These are phyloP conservation scores for Xiphorhynchus erythropygius DNA, from an alignment of 2,797 vertebrate species.

Conservation along the genomic window DNA sequence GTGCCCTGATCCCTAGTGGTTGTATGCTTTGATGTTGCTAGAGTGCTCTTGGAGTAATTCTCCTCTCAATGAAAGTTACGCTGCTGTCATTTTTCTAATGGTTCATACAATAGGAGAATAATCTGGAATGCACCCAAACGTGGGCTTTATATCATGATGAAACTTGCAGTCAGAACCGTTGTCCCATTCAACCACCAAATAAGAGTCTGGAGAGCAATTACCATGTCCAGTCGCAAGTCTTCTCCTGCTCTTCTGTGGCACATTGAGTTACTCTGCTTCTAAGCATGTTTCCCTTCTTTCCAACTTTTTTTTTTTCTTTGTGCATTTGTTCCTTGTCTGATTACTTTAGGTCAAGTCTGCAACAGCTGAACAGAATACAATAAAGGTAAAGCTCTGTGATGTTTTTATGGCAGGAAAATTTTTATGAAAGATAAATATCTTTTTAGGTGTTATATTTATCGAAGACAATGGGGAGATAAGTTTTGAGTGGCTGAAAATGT, in stretches of 20 bases:
- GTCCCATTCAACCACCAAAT: not conserved
- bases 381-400: not conserved
- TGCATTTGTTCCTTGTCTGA: not conserved
- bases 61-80: not conserved
- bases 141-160: not conserved
- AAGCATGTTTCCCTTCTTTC: not conserved
- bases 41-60: not conserved
- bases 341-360: not conserved
- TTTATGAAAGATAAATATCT: not conserved
- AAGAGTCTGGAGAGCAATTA: not conserved
- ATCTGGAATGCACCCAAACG: not conserved
- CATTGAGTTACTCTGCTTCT: not conserved
- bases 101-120: not conserved
- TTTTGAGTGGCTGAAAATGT: constrained; percentile 32
- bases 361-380: not conserved
- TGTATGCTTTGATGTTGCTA: not conserved
- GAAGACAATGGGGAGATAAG: not conserved
- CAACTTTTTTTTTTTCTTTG: not conserved
- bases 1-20: not conserved
- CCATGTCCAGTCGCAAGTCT: not conserved
- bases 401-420: not conserved
- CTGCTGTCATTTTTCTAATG: not conserved
- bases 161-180: not conserved
- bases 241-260: not conserved
- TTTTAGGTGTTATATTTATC: constrained; percentile 2